Base-by-base conservation (phyloP, 2,888 invertebrate species). In the Brachyopa scutellaris region DNA sequence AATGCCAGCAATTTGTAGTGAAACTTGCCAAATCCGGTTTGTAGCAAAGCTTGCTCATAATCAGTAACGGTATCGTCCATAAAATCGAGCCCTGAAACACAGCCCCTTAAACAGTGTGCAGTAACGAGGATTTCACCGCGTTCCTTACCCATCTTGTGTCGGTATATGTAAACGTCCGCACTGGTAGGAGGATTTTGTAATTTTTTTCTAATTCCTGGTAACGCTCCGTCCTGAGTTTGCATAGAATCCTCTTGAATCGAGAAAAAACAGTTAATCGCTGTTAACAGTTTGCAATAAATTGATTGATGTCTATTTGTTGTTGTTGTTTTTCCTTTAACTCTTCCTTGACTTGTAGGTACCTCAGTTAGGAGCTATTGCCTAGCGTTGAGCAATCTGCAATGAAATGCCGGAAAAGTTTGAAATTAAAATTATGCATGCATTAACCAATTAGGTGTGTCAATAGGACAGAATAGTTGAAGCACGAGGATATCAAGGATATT, bases 11-110 rank as follows among this genome's bases (percentile, higher is more conserved):
- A 91, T 85, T 93, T 92, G 88, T 94, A 93, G 89, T 97, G 96
- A 91, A 96, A 97, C 88, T 93, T 94, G 73, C 97, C 97, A 91
- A 95, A 96, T 85, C 96, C 96, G 94, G 91, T 86, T 80, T 88
- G 85, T 36, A 87, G 80, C 17, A 89, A 70, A 6, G 89, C 89
- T 77, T 88, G 87, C 84, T 89, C 89, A 84, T 89, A 89, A 78
- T 89, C 89, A 76, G 86, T 87, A 9, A 87, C 87, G 47, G 87
- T 86, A 62, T 87, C 86, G 72, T 89, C 89, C 85, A 89, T 85
- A 85, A 89, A 89, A 85, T 89, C 89, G 17, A 89, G 87, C 80
- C 88, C 88, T 88, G 49, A 47, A 84, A 84, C 53, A 38, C 69
- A 80, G 70, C 70, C 33, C 29, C 69, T 64, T 59, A 59, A 67